phyloP scores from a whole-genome alignment of 2,888 invertebrate species.

The Tetramorium bicarinatum region DNA sequence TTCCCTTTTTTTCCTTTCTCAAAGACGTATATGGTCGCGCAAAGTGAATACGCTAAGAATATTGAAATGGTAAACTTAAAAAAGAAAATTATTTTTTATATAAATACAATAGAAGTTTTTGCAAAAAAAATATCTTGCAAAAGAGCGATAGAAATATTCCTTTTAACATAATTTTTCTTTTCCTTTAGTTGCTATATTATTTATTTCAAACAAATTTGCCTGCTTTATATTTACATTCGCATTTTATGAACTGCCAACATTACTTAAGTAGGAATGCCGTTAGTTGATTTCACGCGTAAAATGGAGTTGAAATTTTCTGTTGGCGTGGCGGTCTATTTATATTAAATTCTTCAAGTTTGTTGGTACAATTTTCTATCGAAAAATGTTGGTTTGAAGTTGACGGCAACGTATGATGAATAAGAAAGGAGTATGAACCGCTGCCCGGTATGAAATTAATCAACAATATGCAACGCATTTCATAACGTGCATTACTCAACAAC shows the following conservation, averaged over 20 bases:
- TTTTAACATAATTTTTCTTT: background rate
- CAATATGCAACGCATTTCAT: background rate
- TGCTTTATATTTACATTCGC: background rate
- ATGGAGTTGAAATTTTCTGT: slow-evolving; percentile 20
- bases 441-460: slow-evolving; percentile 6
- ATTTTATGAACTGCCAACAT: background rate
- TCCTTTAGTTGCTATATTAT: background rate
- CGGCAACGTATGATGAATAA: slow-evolving; percentile 24
- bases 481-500: background rate
- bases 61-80: background rate
- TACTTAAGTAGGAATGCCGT: slow-evolving; percentile 15
- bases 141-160: background rate
- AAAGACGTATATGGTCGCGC: background rate
- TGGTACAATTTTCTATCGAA: slow-evolving; percentile 14
- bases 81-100: background rate
- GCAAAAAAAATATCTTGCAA: background rate
- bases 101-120: background rate
- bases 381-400: slow-evolving; percentile 10
- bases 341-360: slow-evolving; percentile 30
- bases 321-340: background rate
- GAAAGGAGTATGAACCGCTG: slow-evolving; percentile 9
- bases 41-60: background rate
- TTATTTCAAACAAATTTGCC: background rate
- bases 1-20: background rate
- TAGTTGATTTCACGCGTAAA: slow-evolving; percentile 13